Base-by-base conservation (phyloP, 2,888 invertebrate species). In the Caenorhabditis japonica region DNA sequence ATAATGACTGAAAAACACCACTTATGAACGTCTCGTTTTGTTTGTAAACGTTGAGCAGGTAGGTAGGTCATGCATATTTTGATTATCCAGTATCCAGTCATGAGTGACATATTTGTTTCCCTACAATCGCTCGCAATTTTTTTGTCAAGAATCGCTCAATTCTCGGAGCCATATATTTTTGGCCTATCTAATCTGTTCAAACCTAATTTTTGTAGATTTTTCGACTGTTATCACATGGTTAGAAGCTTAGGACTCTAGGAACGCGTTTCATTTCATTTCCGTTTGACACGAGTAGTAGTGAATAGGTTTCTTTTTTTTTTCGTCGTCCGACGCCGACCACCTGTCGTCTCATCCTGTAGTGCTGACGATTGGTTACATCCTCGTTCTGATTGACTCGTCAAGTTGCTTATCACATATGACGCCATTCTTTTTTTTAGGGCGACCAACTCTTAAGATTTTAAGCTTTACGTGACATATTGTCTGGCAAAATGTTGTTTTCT, bases 11-110 rank as follows among this genome's bases (percentile, higher is more conserved):
- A 43, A 51, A 55, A 62, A 52, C 7, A 49, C 27, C 41, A 47
- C 56, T 55, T 33, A 49, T 64, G 56, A 66, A 56, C 66, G 66
- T 66, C 33, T 66, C 56, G 66, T 66, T 66, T 66, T 56, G 66
- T 66, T 66, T 66, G 56, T 56, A 66, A 56, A 56, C 39, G 56
- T 56, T 43, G 51, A 51, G 56, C 44, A 56, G 64, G 64, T 55
- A 64, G 56, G 47, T n/a, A 27, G 27, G 66, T 51, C 66, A 66
- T 66, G 66, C 66, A 66, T 66, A 66, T 66, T 66, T 66, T 41
- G 66, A 49, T 56, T 66, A 56, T 10, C 30, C 30, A 5, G 7
- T 30, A 7, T 66, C 56, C 36, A 51, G 43, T 23, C 66, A 56
- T 51, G 56, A 66, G 56, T 66, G 66, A 66, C 66, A 66, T 66